Base-by-base conservation (phyloP, 2,797 vertebrate genomes). In the Ctenopoma multispine region DNA sequence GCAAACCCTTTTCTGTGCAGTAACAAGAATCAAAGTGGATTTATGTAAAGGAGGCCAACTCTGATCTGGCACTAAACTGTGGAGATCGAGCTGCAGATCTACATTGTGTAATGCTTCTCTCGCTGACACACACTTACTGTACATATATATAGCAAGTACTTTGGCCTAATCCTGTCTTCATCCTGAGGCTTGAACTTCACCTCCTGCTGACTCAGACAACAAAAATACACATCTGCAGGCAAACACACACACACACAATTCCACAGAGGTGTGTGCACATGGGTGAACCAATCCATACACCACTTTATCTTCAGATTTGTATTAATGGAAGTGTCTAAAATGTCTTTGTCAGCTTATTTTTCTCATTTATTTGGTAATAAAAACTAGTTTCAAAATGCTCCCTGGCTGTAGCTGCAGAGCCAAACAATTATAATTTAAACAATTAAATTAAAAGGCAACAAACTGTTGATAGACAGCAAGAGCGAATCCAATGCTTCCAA, bases 201-300 rank as follows among this genome's bases (percentile, higher is more conserved):
- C 13, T 5, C 75, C 57, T 49, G 66, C 72, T 77, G 72, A 84
- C 76, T 82, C 73, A 69, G 12, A 21, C 53, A 75, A 77, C 75
- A 54, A 36, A 72, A 53, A 66, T 54, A 72, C 75, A 80, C 70
- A 82, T 69, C 79, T 75, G 67, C 43, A 57, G 34, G 18, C 21
- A 65, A 21, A 66, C 71, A 4, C 29, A 4, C 29, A 29, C 48
- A 47, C 56, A 67, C 66, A 54, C 53, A 15, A 40, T 21, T 34
- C 29, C 31, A 63, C 54, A 64, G 24, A 40, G 14, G n/a, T n/a
- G 20, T 67, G 23, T 47, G 15, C 21, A 34, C 3, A 34, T 57
- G 21, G 14, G 20, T 11, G 14, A 59, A 69, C 31, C 17, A 50
- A 54, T 58, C 21, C 62, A 31, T 21, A 9, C 14, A 0, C 3